Evolutionary conservation across 2,113 vertebrate species (phyloP), one percentile per base, ranked within the genome.

Genomic region (Oreochromis tanganicae): DNA sequence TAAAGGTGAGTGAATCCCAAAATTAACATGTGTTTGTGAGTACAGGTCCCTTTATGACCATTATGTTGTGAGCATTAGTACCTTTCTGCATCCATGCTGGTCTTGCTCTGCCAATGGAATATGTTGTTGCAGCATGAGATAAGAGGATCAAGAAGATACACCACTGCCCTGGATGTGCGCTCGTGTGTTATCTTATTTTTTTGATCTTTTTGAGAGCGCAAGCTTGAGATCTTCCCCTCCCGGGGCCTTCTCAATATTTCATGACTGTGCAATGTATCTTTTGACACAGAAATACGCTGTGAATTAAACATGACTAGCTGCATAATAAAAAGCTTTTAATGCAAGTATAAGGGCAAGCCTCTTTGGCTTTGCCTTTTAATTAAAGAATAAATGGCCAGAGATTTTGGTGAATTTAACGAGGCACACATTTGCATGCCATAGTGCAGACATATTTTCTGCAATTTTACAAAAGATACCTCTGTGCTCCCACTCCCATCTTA

Each of bases 221-320:
- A 86, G 92, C 90, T 89, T 88, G 90, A 84, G 84, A 88, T 89
- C 85, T 91, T 93, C 86, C 56, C 92, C 93, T 91, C 84, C 59
- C 12, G 89, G 90, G 92, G 81, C 50, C 78, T 52, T 61, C 86
- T 96, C 94, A 95, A 96, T 96, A 96, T 96, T 96, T 95, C 81
- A 95, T 93, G 92, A 94, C 87, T 84, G 54, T 94, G 92, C 94
- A 91, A 90, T 92, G 93, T 95, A 94, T 95, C 91, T 95, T 95
- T 95, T 95, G 91, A 93, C 93, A 93, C 90, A 95, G 91, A 94
- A 95, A 95, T 93, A 90, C 89, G 85, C 87, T 73, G 85, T 95
- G 91, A 96, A 96, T 96, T 95, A 96, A 95, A 96, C 91, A 96
- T 96, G 89, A 94, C 91, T 66, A 84, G 43, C 84, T 93, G 95